Evolutionary conservation across 2,113 vertebrate genomes (phyloP), one percentile per base, ranked within the genome.

Genomic region (Pluvianellus socialis): DNA sequence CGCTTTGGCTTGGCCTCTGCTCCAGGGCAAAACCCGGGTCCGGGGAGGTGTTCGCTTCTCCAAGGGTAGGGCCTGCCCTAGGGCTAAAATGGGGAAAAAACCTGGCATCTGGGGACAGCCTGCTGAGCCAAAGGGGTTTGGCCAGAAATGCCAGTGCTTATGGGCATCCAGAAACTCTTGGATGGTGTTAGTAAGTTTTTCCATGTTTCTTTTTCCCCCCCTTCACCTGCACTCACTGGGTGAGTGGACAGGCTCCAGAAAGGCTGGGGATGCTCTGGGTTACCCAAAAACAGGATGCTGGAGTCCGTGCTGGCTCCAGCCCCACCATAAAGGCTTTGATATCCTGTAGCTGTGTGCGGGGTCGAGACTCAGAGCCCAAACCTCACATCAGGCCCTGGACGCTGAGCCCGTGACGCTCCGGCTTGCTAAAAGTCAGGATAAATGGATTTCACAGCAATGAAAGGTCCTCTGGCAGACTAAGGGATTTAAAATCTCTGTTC

Each of bases 141-240:
- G 44, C 49, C 30, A 77, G 28, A 32, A 40, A 47, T 14, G 7
- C 11, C 66, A 59, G 44, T 0, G 0, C 35, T 66, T 11, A 3
- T 1, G 21, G 62, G 18, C 26, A 40, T 42, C 32, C 1, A 7
- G 28, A 72, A 85, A n/a, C 19, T 35, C 24, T 44, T 33, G 10
- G 18, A 55, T 23, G 14, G 23, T 10, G 7, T 27, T 45, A 32
- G 18, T n/a, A 55, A 40, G n/a, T 42, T 88, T 62, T 70, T 24
- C 14, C 8, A 2, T 14, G 3, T 55, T 85, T 58, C 15, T 33
- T 73, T 86, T 90, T 65, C 12, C 4, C 35, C 9, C 1, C 1
- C 28, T 55, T 42, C 21, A 32, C 32, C 45, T 71, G 58, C 30
- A 22, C 28, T 56, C 61, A 12, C 52, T 86, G 67, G 58, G 9